These are phyloP conservation scores for Amblyraja radiata DNA, from an alignment of 2,797 vertebrate species.

Conservation along the genomic window DNA sequence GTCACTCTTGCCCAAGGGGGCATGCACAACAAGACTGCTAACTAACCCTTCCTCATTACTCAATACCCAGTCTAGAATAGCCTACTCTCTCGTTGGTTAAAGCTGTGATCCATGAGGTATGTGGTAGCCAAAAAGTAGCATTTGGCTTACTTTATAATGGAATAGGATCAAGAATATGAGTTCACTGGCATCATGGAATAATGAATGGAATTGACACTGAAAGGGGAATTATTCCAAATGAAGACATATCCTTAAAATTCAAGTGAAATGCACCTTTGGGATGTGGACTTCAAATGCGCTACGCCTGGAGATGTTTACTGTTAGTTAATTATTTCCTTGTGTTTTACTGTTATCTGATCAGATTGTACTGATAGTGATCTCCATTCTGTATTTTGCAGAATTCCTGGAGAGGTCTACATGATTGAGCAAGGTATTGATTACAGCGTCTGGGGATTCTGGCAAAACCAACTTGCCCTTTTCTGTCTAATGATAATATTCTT, in stretches of 20 bases:
- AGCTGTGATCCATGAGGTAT: not conserved
- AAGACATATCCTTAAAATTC: not conserved
- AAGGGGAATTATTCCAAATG: not conserved
- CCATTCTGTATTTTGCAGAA: slow-evolving; percentile 44
- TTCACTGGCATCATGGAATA: not conserved
- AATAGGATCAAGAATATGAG: not conserved
- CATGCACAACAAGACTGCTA: no score
- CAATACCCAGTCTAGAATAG: no score
- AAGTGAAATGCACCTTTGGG: not conserved
- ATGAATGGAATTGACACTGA: not conserved
- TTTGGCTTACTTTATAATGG: not conserved
- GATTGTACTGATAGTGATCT: not conserved
- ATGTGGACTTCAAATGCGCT: not conserved
- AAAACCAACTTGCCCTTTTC: slow-evolving; percentile 66
- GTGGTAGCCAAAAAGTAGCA: not conserved
- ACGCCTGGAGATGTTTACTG: not conserved
- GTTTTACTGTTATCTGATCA: not conserved
- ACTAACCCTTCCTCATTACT: no score
- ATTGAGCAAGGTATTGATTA: slow-evolving; percentile 54
- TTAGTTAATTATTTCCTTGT: not conserved
- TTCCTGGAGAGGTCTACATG: slow-evolving; percentile 59
- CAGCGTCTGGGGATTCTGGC: slow-evolving; percentile 69
- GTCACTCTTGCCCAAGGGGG: no score
- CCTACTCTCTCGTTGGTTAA: no score
- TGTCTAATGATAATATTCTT: slow-evolving; percentile 57